Evolutionary conservation across 2,797 vertebrate species (phyloP).

Genomic region (Centropyge bicolor): DNA sequence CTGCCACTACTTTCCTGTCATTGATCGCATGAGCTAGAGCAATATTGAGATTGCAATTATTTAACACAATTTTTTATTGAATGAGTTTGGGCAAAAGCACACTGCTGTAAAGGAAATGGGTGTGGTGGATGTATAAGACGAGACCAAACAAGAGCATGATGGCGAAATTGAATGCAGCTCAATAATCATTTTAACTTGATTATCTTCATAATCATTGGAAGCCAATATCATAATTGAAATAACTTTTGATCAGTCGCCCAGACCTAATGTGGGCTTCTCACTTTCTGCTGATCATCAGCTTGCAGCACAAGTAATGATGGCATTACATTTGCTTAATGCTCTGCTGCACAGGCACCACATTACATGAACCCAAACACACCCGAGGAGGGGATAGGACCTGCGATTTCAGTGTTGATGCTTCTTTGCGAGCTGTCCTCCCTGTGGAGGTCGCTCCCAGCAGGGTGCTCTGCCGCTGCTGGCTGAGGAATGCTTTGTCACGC

Average conservation of each 20-base stretch:
- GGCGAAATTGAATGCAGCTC: too few species aligned
- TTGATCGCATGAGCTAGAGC: neutral
- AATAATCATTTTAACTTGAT: too few species aligned
- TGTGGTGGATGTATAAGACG: too few species aligned
- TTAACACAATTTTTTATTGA: too few species aligned
- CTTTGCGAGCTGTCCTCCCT: constrained; percentile 11
- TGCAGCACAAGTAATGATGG: neutral
- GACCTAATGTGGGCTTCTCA: too few species aligned
- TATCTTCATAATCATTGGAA: too few species aligned
- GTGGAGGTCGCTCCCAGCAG: constrained; percentile 38
- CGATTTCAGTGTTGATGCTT: constrained; percentile 15
- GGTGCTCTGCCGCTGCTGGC: constrained; percentile 32
- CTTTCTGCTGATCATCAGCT: neutral
- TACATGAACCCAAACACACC: neutral
- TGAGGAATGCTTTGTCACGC: constrained; percentile 66
- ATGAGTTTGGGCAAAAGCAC: too few species aligned
- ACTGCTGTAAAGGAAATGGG: too few species aligned
- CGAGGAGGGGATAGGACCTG: constrained; percentile 2
- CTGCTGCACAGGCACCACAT: constrained; percentile 1
- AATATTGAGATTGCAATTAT: too few species aligned
- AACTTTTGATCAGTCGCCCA: too few species aligned
- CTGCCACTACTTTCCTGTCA: neutral
- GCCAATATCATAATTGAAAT: too few species aligned
- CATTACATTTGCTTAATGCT: constrained; percentile 11
- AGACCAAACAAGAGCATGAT: too few species aligned